phyloP scores from a whole-genome alignment of 2,113 vertebrate species.

The Microcebus lehilahytsara region DNA sequence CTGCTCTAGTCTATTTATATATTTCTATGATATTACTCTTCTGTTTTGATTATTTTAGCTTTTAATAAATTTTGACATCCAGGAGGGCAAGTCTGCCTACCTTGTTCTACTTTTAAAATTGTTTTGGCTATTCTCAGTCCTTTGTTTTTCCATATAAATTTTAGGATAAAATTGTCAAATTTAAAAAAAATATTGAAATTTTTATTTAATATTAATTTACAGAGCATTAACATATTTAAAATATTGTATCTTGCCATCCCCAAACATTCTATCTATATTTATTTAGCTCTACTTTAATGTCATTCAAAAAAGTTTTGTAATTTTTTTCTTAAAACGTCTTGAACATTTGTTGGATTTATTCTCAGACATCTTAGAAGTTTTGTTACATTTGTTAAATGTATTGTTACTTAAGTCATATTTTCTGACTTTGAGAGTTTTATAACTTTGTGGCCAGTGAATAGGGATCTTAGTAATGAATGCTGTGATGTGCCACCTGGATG shows the following conservation, averaged over 20 bases:
- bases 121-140: background rate
- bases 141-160: constrained; percentile 2
- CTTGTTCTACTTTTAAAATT: background rate
- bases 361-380: background rate
- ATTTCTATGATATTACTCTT: background rate
- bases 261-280: background rate
- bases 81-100: background rate
- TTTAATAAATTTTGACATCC: background rate
- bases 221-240: background rate
- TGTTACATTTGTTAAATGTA: background rate
- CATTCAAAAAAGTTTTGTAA: background rate
- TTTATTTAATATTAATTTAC: background rate
- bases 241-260: background rate
- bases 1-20: background rate
- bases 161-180: background rate
- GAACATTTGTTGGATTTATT: background rate
- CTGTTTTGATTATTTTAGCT: background rate
- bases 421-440: background rate
- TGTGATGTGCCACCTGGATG: background rate
- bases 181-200: background rate
- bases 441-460: background rate
- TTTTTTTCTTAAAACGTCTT: background rate
- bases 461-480: background rate
- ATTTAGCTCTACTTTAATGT: background rate
- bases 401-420: background rate